Evolutionary conservation across 2,797 vertebrate species (phyloP).

Genomic region (Parambassis ranga): DNA sequence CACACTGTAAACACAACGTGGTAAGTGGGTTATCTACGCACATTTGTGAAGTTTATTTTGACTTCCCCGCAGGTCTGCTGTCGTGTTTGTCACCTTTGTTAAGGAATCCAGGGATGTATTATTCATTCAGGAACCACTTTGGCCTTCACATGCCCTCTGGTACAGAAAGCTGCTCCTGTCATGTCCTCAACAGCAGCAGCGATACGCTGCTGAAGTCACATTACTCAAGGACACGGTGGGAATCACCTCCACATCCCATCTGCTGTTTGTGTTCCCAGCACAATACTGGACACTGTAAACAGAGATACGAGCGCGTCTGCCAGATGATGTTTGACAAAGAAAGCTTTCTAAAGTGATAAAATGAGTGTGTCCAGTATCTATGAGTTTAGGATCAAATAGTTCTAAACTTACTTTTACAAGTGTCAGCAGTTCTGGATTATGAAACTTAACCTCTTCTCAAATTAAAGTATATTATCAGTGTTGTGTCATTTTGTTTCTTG

Average conservation of each 20-base stretch:
- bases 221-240: constrained; percentile 61
- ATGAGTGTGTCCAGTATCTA: too few species aligned
- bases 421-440: neutral
- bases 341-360: neutral
- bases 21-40: constrained; percentile 26
- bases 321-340: neutral
- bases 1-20: constrained; percentile 27
- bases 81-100: constrained; percentile 8
- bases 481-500: too few species aligned
- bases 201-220: constrained; percentile 44
- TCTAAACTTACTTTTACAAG: too few species aligned
- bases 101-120: constrained; percentile 44
- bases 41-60: constrained; percentile 9
- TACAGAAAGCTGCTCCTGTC: constrained; percentile 3
- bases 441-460: too few species aligned
- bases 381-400: too few species aligned
- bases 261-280: constrained; percentile 34
- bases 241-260: constrained; percentile 47
- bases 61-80: neutral
- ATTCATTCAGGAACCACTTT: constrained; percentile 41
- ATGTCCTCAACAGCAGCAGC: constrained; percentile 33
- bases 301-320: constrained; percentile 23
- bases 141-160: constrained; percentile 54
- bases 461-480: too few species aligned
- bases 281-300: constrained; percentile 1